Percentiles rank a stretch among this genome's conserved stretches.
These are phyloP conservation scores for Mobula hypostoma DNA, from an alignment of 2,113 vertebrate species.

Conservation along the genomic window DNA sequence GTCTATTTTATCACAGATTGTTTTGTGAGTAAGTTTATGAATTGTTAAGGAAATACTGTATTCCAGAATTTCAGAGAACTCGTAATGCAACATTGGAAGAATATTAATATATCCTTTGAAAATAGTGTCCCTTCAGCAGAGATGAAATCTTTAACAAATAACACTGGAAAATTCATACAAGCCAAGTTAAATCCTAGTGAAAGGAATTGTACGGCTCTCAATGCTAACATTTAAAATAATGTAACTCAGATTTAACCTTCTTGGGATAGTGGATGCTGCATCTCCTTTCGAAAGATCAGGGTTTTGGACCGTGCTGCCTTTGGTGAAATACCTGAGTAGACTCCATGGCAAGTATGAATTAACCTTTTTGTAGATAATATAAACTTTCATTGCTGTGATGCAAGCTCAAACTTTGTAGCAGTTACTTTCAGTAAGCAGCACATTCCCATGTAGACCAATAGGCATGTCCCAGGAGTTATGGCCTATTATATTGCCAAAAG, in stretches of 20 bases:
- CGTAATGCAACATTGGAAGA: background rate
- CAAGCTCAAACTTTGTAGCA: no score
- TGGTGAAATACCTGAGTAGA: no score
- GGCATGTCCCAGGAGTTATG: no score
- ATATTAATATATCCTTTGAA: background rate
- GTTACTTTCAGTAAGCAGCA: no score
- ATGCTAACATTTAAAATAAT: background rate
- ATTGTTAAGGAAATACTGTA: background rate
- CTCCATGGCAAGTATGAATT: no score
- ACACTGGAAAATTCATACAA: no score
- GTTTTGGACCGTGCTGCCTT: no score
- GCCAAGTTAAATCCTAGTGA: background rate
- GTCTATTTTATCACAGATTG: no score
- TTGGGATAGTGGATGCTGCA: no score
- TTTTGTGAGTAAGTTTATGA: background rate
- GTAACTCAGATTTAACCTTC: background rate
- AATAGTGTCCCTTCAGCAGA: background rate
- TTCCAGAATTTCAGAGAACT: background rate
- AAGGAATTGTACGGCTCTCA: background rate
- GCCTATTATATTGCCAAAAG: background rate
- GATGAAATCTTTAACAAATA: background rate
- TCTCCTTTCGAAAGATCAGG: background rate
- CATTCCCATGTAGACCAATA: no score
- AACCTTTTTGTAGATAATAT: no score
- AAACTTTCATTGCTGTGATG: no score